Evolutionary conservation across 2,888 invertebrate genomes (phyloP).

Genomic region (Eupithecia abbreviata): DNA sequence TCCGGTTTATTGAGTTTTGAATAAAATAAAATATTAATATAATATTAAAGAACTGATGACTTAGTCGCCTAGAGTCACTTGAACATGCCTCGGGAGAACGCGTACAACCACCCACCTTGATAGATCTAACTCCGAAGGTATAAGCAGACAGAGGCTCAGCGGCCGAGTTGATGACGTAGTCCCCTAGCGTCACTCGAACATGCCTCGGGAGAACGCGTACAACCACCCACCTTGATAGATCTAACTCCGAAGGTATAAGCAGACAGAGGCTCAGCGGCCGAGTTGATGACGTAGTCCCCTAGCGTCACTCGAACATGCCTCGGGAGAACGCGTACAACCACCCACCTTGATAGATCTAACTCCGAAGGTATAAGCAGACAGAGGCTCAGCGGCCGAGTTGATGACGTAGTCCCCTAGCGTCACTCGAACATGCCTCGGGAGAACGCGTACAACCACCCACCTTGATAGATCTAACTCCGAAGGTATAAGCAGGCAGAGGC

Average conservation of each 20-base stretch:
- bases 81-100: slow-evolving; percentile 94
- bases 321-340: slow-evolving; percentile 54
- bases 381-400: slow-evolving; percentile 95
- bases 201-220: slow-evolving; percentile 92
- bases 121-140: slow-evolving; percentile 95
- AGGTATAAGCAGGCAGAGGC: slow-evolving; percentile 95
- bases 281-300: slow-evolving; percentile 97
- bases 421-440: slow-evolving; percentile 94
- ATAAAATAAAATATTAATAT: too few relatives aligned
- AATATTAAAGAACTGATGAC: too few relatives aligned
- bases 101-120: slow-evolving; percentile 83
- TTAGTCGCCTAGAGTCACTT: slow-evolving; percentile 96
- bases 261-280: slow-evolving; percentile 93
- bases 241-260: slow-evolving; percentile 97
- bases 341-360: slow-evolving; percentile 90
- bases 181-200: slow-evolving; percentile 95
- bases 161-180: slow-evolving; percentile 97
- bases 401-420: slow-evolving; percentile 97
- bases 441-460: neutral
- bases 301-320: slow-evolving; percentile 95
- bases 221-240: slow-evolving; percentile 47
- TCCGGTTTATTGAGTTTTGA: too few relatives aligned
- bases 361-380: slow-evolving; percentile 96
- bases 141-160: slow-evolving; percentile 95
- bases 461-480: slow-evolving; percentile 94